Evolutionary conservation across 2,888 invertebrate genomes (phyloP).

Genomic region (Drosophila putrida): DNA sequence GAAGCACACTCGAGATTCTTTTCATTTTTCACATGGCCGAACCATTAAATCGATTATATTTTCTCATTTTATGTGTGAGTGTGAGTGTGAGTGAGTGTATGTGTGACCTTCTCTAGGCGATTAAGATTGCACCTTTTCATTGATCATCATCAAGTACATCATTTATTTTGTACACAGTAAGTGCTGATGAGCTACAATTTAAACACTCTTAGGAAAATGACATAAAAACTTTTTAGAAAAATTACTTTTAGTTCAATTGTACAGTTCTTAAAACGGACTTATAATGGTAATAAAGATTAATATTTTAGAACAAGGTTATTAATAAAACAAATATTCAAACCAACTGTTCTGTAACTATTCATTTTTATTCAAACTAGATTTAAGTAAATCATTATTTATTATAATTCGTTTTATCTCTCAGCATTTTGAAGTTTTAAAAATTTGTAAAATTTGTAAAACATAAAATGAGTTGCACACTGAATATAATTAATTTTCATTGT

Average conservation of each 20-base stretch:
- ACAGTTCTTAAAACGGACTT: too few relatives aligned
- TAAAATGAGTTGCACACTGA: neutral
- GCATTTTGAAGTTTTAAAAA: too few relatives aligned
- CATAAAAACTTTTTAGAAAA: neutral
- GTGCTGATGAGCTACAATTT: constrained; percentile 9
- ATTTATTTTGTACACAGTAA: neutral
- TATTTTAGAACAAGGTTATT: too few relatives aligned
- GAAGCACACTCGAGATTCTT: constrained; percentile 48
- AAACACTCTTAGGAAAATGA: neutral
- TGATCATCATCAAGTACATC: constrained; percentile 16
- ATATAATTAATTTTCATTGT: neutral
- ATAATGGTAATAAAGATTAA: too few relatives aligned
- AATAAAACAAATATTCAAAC: too few relatives aligned
- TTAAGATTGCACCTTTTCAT: constrained; percentile 39
- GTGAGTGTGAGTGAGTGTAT: neutral
- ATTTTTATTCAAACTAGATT: too few relatives aligned
- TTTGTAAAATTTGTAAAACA: too few relatives aligned
- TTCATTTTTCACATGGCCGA: constrained; percentile 56
- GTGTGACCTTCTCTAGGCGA: constrained; percentile 35
- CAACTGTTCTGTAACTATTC: too few relatives aligned
- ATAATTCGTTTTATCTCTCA: too few relatives aligned
- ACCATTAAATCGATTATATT: constrained; percentile 52
- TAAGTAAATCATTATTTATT: neutral
- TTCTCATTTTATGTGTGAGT: neutral
- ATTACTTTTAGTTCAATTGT: neutral